Evolutionary conservation across 2,888 invertebrate genomes (phyloP), one percentile per base, ranked within the genome.

Genomic region (Macrophya alboannulata): DNA sequence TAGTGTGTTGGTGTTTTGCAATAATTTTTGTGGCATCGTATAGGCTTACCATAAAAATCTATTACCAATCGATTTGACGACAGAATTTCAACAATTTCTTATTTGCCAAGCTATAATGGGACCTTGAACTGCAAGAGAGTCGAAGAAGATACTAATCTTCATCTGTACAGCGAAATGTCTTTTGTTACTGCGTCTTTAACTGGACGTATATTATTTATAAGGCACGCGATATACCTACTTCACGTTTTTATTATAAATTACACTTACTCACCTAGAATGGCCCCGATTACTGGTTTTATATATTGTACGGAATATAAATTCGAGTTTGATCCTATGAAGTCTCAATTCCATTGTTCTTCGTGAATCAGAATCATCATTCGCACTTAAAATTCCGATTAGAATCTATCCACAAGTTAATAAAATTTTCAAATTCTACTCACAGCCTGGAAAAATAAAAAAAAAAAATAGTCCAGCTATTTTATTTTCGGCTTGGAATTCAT

Each of bases 61-160:
- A 74, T 74, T 74, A 74, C 74, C 45, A 71, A 71, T 71, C 43
- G 71, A 71, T 71, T 71, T 43, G 71, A 71, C 40, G 71, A 74
- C 21, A 74, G 74, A 74, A 45, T 74, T 74, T 74, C 74, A 45
- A 45, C 45, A 74, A 74, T 74, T 74, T 74, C 1, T 68, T 68
- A 68, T 68, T 37, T 68, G 68, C 68, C 37, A 37, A 37, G 6
- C 6, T 17, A 15, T 31, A 6, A 21, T n/a, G n/a, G 74, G 74
- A 74, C 45, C 74, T 74, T 74, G 74, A 74, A 74, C 74, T 74
- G 74, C 45, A 10, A 17, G 45, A 74, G 74, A 74, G 74, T 74
- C 21, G 74, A 74, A 74, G 45, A 74, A 74, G 74, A 74, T n/a
- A 45, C 21, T 4, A 45, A 45, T 45, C 74, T 45, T n/a, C 17